Evolutionary conservation across 2,888 invertebrate genomes (phyloP).

Genomic region (Tipula confusa): DNA sequence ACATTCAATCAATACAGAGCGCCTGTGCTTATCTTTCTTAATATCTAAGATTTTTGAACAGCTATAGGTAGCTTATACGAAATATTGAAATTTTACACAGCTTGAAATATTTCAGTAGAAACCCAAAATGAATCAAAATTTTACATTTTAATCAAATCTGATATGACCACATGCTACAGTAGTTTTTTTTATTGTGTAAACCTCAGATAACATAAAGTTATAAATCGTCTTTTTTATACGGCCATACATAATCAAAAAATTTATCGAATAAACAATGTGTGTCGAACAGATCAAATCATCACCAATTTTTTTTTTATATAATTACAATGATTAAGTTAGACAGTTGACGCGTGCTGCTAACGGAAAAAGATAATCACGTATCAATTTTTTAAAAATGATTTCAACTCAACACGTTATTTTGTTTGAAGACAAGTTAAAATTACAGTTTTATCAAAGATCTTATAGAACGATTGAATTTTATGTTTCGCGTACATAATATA

Average conservation of each 20-base stretch:
- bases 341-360: background rate
- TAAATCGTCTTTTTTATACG: background rate
- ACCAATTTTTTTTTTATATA: background rate
- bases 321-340: background rate
- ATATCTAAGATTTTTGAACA: background rate
- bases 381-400: background rate
- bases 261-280: background rate
- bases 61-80: background rate
- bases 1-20: background rate
- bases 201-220: background rate
- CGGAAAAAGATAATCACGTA: background rate
- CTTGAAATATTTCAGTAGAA: background rate
- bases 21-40: background rate
- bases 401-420: background rate
- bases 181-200: background rate
- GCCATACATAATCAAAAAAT: background rate
- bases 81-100: background rate
- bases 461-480: background rate
- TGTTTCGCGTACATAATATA: background rate
- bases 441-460: background rate
- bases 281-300: background rate
- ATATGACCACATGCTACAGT: background rate
- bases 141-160: background rate
- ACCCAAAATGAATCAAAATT: too few species aligned
- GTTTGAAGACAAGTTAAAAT: background rate